Evolutionary conservation across 2,113 vertebrate species (phyloP).

Genomic region (Otis tarda): DNA sequence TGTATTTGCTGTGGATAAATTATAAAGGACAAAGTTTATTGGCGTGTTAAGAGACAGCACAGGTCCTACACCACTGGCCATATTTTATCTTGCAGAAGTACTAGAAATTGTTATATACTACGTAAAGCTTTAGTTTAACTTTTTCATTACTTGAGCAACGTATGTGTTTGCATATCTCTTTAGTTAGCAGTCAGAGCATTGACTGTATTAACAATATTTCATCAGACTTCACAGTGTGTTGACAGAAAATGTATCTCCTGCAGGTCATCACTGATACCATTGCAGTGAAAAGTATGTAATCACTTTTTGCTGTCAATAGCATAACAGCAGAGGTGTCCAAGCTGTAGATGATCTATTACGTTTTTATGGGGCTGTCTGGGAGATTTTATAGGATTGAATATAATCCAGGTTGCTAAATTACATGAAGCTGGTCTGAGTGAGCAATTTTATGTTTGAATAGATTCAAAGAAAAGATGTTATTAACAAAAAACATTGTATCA

Average conservation of each 20-base stretch:
- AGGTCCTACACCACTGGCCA: neutral
- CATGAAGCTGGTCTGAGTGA: neutral
- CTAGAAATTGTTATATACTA: neutral
- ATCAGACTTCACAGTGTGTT: neutral
- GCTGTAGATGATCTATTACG: neutral
- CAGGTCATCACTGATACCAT: neutral
- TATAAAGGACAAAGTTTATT: neutral
- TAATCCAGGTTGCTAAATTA: neutral
- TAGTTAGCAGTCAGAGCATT: neutral
- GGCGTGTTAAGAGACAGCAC: neutral
- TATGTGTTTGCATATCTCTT: neutral
- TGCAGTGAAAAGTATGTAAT: neutral
- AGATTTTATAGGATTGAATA: neutral
- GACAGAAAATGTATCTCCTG: conserved; percentile 9
- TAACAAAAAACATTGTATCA: neutral
- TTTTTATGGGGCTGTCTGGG: neutral
- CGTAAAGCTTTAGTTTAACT: neutral
- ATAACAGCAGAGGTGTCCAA: conserved; percentile 9
- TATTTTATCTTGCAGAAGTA: neutral
- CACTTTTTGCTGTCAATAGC: conserved; percentile 2
- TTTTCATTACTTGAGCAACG: neutral
- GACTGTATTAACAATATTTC: neutral
- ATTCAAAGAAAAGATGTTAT: neutral
- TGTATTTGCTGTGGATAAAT: neutral
- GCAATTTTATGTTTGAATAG: neutral